Percentiles rank a stretch among this genome's conserved stretches.
Evolutionary conservation across 2,888 invertebrate genomes (phyloP).

Genomic region (Drosophila falleni): DNA sequence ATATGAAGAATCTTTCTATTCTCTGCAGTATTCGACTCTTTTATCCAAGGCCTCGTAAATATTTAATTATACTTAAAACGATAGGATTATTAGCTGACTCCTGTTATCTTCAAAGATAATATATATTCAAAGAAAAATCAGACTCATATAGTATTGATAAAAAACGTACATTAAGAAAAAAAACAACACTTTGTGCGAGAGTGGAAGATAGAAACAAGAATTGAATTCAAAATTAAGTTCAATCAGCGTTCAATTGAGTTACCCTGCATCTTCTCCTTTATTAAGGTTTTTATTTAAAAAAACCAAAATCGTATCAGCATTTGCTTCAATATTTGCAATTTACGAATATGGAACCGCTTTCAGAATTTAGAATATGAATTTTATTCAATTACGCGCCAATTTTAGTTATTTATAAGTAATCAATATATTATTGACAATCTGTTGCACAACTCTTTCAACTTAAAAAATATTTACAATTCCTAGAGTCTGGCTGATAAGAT

Average conservation of each 20-base stretch:
- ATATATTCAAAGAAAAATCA: no score
- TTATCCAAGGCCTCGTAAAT: no score
- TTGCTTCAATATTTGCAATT: slow-evolving; percentile 37
- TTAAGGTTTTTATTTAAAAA: neutral
- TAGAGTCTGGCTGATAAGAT: slow-evolving; percentile 45
- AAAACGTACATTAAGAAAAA: no score
- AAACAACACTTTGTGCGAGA: neutral
- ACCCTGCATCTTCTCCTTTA: neutral
- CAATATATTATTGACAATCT: slow-evolving; percentile 13
- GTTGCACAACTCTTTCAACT: slow-evolving; percentile 31
- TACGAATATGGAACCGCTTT: slow-evolving; percentile 21
- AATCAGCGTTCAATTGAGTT: slow-evolving; percentile 57
- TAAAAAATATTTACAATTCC: neutral
- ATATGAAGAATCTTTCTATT: no score
- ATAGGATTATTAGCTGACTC: no score
- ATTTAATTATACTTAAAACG: no score
- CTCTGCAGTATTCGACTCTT: no score
- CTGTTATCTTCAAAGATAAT: no score
- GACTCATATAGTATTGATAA: no score
- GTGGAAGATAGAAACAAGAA: neutral
- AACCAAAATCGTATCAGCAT: slow-evolving; percentile 34
- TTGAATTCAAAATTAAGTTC: slow-evolving; percentile 60
- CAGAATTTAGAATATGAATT: slow-evolving; percentile 22
- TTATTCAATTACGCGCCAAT: slow-evolving; percentile 43
- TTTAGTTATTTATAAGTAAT: slow-evolving; percentile 33